These are phyloP conservation scores for Hipparchia sbordonii DNA, from an alignment of 2,888 invertebrate species.

Conservation along the genomic window DNA sequence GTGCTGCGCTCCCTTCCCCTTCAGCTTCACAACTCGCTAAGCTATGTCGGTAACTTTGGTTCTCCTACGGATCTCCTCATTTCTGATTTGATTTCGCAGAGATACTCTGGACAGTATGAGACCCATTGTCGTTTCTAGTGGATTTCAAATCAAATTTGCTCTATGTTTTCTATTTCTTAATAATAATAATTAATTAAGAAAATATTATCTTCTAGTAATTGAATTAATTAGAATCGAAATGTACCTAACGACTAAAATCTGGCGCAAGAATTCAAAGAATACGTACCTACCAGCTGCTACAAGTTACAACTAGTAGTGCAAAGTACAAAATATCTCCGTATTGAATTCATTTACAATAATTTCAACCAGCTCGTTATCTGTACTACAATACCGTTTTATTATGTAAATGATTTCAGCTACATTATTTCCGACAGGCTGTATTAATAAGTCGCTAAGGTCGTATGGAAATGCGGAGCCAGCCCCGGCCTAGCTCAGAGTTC, in stretches of 20 bases:
- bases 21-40: too few relatives aligned
- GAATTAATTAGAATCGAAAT: slow-evolving; percentile 1
- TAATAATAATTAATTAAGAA: background rate
- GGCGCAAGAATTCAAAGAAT: slow-evolving; percentile 7
- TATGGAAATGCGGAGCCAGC: slow-evolving; percentile 51
- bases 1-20: too few relatives aligned
- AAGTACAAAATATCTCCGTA: slow-evolving; percentile 21
- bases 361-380: slow-evolving; percentile 34
- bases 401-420: slow-evolving; percentile 46
- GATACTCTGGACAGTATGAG: too few relatives aligned
- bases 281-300: background rate
- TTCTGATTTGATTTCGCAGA: too few relatives aligned
- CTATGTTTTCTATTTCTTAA: too few relatives aligned
- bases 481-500: slow-evolving; percentile 36
- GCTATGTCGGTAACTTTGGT: too few relatives aligned
- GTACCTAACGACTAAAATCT: background rate
- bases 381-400: slow-evolving; percentile 44
- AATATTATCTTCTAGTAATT: background rate
- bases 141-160: too few relatives aligned
- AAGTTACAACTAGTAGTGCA: slow-evolving; percentile 1
- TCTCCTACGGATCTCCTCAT: too few relatives aligned
- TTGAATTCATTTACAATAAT: slow-evolving; percentile 30
- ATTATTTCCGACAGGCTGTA: slow-evolving; percentile 47
- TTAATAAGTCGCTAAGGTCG: slow-evolving; percentile 49
- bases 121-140: too few relatives aligned